Percentiles rank a stretch among this genome's conserved stretches.
phyloP scores from a whole-genome alignment of 2,797 vertebrate genomes.

The Micropoecilia bifurca region DNA sequence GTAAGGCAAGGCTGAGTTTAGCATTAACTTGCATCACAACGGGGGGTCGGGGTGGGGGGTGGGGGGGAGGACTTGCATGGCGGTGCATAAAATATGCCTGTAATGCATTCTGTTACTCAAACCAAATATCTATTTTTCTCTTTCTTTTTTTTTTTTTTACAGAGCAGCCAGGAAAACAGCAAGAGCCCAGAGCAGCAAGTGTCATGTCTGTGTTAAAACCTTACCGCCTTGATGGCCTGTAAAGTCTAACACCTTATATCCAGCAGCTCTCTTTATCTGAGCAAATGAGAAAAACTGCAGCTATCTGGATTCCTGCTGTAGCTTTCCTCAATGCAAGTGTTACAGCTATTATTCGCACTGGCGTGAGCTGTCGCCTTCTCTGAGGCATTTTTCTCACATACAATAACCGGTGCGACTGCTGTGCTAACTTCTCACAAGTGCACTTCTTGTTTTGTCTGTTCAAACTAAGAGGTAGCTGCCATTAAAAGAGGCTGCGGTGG shows the following conservation, averaged over 20 bases:
- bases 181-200: slow-evolving; percentile 17
- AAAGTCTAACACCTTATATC: slow-evolving; percentile 13
- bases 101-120: slow-evolving; percentile 34
- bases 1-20: slow-evolving; percentile 57
- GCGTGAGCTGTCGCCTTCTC: slow-evolving; percentile 7
- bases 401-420: background rate
- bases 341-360: slow-evolving; percentile 26
- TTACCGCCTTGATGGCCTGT: slow-evolving; percentile 21
- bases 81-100: slow-evolving; percentile 49
- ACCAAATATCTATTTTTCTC: slow-evolving; percentile 29
- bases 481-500: background rate
- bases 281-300: slow-evolving; percentile 39
- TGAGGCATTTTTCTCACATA: slow-evolving; percentile 13
- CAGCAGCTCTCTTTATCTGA: slow-evolving; percentile 38
- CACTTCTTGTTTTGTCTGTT: slow-evolving; percentile 11
- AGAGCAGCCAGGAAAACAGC: slow-evolving; percentile 30
- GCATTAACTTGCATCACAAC: slow-evolving; percentile 30
- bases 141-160: background rate
- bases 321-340: slow-evolving; percentile 11
- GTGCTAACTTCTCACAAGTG: slow-evolving; percentile 9
- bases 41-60: slow-evolving; percentile 15
- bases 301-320: slow-evolving; percentile 18
- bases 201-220: slow-evolving; percentile 28
- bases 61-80: slow-evolving; percentile 19
- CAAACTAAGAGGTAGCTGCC: slow-evolving; percentile 12